phyloP scores from a whole-genome alignment of 2,113 vertebrate species.

The Ceyx melanurus region DNA sequence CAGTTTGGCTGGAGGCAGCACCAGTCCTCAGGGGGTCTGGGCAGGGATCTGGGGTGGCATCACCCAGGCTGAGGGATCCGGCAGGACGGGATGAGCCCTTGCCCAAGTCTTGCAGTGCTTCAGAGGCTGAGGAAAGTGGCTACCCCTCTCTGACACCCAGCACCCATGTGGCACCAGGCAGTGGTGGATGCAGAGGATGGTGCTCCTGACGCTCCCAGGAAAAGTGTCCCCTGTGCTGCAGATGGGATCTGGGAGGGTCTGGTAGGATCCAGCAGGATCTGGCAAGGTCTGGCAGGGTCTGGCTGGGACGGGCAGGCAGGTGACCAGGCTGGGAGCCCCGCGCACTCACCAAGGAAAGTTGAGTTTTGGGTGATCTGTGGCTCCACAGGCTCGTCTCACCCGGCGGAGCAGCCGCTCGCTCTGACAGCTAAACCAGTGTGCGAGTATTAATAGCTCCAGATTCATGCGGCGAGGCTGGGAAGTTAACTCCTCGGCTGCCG shows the following conservation, averaged over 20 bases:
- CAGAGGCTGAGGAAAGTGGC: background rate
- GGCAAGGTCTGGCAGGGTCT: background rate
- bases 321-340: background rate
- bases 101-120: background rate
- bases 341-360: conserved; percentile 43
- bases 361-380: background rate
- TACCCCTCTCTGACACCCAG: background rate
- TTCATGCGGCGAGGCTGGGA: conserved; percentile 66
- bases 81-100: background rate
- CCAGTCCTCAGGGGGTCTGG: background rate
- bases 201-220: background rate
- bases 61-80: rapidly evolving
- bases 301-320: background rate
- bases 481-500: conserved; percentile 76
- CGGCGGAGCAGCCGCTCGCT: conserved; percentile 49
- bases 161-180: rapidly evolving
- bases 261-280: background rate
- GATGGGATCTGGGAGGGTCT: background rate
- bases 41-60: background rate
- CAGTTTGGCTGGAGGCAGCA: background rate
- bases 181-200: rapidly evolving
- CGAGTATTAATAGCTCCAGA: conserved; percentile 81
- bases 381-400: background rate
- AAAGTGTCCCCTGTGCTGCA: background rate
- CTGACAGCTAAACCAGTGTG: conserved; percentile 70